Base-by-base conservation (phyloP, 2,888 invertebrate species). In the Iphiclides podalirius region DNA sequence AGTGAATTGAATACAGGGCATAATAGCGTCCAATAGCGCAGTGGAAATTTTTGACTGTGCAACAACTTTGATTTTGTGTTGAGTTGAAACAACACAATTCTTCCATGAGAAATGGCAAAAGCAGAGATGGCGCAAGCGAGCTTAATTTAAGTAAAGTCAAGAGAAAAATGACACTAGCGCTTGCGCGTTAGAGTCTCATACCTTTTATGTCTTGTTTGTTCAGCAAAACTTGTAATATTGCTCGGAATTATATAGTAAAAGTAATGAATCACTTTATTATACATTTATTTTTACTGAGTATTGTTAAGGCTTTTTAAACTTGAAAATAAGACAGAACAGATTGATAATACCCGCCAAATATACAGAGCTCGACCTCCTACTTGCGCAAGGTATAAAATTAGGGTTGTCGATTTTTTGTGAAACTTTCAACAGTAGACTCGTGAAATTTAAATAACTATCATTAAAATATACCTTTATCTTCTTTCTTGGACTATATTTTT, bases 281-380 rank as follows among this genome's bases (percentile, higher is more conserved):
- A n/a, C n/a, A n/a, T n/a, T n/a, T n/a, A n/a, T n/a, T n/a, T n/a
- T n/a, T n/a, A n/a, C n/a, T n/a, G n/a, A n/a, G n/a, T n/a, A n/a
- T n/a, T n/a, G n/a, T n/a, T n/a, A n/a, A n/a, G n/a, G n/a, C n/a
- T n/a, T n/a, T 26, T 26, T 26, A 1, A 26, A 26, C 6, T 34
- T 42, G 8, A 12, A 43, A 33, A n/a, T 34, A 9, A 35, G 14
- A 20, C 16, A 37, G 15, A 39, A 1, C 14, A 2, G 14, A 14
- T 44, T 26, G 52, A 46, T 44, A 38, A 42, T 48, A 58, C 54
- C 56, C 57, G 58, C 59, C 56, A 57, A 60, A 61, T 47, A 38
- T 48, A 47, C 52, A 47, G 40, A 46, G 44, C 34, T 40, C 26
- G 16, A 43, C 41, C 41, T 44, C 13, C 44, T 36, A 38, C 48